Base-by-base conservation (phyloP, 2,113 vertebrate species). In the Carollia perspicillata region DNA sequence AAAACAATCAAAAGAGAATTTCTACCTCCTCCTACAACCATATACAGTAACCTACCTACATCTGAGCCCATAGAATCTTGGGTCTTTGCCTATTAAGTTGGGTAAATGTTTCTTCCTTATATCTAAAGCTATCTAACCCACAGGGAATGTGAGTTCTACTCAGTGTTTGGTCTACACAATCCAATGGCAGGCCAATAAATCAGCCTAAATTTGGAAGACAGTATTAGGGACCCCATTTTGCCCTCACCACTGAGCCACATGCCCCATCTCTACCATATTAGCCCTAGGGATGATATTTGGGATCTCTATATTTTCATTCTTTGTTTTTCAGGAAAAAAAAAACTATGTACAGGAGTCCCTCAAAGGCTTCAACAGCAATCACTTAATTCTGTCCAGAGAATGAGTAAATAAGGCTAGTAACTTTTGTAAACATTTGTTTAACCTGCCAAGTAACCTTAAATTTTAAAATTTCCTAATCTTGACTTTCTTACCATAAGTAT, bases 1-100 rank as follows among this genome's bases (percentile, higher is more conserved):
- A 78, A 95, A 81, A 87, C 5, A 33, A 88, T 78, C 17, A 26
- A 75, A 90, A 91, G 65, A 84, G 14, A 89, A 74, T 81, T 81
- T 71, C 53, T 17, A 89, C 22, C 7, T 77, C 16, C 5, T 81
- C 4, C 16, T 80, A 37, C 42, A 91, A 23, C 17, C 42, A n/a
- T 53, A 75, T 84, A 40, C 30, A 91, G 63, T 13, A 58, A 66
- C 20, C 37, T 49, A 49, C 35, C 10, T 77, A 33, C 6, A 85
- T 30, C 20, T 49, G 40, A 78, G 60, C 11, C 53, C 9, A 80
- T 78, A 40, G 60, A 83, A 97, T 71, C 8, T 49, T 87, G 33
- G 28, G 20, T 42, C 12, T 77, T 16, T 5, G 49, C 33, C 44
- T 66, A 4, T 68, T 51, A 85, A 85, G 77, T 51, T n/a, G 17